Evolutionary conservation across 2,113 vertebrate species (phyloP).

Genomic region (Dromiciops gliroides): DNA sequence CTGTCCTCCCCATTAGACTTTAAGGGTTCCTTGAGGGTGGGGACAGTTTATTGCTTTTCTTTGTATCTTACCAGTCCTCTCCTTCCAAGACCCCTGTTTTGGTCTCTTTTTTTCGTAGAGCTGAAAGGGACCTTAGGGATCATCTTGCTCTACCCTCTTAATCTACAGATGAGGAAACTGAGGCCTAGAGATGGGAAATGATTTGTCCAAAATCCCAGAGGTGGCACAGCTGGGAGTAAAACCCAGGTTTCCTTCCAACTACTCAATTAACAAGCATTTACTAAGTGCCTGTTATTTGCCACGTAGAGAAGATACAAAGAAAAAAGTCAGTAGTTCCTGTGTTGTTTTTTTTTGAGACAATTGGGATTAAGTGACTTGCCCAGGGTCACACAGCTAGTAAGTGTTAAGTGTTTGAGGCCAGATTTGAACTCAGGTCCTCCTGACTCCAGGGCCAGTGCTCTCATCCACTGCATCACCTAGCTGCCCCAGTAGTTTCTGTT

Average conservation of each 20-base stretch:
- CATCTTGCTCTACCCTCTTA: background rate
- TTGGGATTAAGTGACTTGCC: too few relatives aligned
- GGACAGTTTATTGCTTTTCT: background rate
- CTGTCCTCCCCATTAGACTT: too few relatives aligned
- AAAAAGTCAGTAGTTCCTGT: background rate
- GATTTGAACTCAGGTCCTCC: too few relatives aligned
- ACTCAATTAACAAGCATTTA: background rate
- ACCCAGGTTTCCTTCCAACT: background rate
- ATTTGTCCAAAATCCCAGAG: background rate
- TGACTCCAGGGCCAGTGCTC: too few relatives aligned
- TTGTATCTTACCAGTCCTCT: background rate
- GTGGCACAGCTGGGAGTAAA: background rate
- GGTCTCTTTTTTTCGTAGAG: background rate
- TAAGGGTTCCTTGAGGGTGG: background rate
- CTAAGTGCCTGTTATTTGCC: background rate
- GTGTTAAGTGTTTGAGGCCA: too few relatives aligned
- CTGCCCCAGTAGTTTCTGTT: background rate
- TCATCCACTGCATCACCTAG: too few relatives aligned
- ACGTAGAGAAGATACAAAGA: background rate
- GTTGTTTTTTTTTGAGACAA: too few relatives aligned
- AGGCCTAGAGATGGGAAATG: background rate
- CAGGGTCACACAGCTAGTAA: too few relatives aligned
- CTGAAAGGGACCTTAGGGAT: background rate
- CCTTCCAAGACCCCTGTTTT: background rate
- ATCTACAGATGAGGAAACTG: background rate